Evolutionary conservation across 2,797 vertebrate genomes (phyloP).

Genomic region (Platyrinchus mystaceus): DNA sequence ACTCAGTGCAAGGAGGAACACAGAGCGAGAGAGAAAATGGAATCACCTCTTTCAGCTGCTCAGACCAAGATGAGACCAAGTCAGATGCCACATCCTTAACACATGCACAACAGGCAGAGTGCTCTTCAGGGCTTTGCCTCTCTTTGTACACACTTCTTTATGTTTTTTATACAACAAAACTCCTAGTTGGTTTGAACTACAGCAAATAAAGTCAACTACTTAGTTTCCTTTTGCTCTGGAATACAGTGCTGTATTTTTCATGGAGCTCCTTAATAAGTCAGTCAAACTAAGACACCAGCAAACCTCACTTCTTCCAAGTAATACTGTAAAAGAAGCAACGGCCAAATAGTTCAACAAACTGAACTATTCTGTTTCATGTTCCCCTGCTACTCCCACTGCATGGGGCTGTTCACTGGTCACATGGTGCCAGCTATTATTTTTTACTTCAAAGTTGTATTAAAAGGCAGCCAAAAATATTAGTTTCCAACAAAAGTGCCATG

Average conservation of each 20-base stretch:
- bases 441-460: constrained; percentile 7
- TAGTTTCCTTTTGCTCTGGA: not conserved
- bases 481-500: constrained; percentile 27
- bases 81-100: not conserved
- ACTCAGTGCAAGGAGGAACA: not conserved
- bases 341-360: not conserved
- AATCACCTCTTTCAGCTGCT: not conserved
- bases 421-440: not conserved
- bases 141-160: not conserved
- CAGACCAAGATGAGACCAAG: not conserved
- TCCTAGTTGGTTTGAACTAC: not conserved
- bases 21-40: not conserved
- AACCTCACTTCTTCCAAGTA: not conserved
- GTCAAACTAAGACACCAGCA: not conserved
- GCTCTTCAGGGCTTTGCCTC: not conserved
- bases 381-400: not conserved
- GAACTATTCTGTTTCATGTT: not conserved
- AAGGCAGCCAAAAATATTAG: constrained; percentile 23
- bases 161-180: not conserved
- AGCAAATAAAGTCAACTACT: not conserved
- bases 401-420: not conserved
- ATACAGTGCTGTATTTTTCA: not conserved
- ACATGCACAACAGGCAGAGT: accelerated
- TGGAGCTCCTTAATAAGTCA: not conserved
- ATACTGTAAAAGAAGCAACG: not conserved